Conservation (phyloP, 35 echinoderm and acorn worm species). For the Antedon bifida region DNA sequence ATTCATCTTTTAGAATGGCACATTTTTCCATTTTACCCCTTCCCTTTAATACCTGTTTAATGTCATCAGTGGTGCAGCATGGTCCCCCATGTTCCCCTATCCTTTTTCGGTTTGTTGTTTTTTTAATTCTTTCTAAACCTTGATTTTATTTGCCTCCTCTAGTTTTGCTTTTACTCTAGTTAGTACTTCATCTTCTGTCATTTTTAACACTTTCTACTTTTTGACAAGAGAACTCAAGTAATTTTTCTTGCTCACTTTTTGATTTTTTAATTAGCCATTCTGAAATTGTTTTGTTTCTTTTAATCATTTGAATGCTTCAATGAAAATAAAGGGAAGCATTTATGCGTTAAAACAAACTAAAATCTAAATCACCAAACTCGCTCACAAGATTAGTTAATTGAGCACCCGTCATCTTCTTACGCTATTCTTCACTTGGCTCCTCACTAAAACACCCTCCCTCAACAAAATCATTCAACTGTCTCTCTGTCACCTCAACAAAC, state of each 20-base stretch:
- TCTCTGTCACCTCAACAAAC: slow-evolving; percentile 11
- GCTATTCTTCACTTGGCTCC: slow-evolving; percentile 5
- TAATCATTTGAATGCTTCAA: slow-evolving; percentile 11
- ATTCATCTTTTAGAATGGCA: too few relatives aligned
- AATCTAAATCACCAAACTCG: slow-evolving; percentile 35
- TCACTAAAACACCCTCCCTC: slow-evolving; percentile 15
- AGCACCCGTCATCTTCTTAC: slow-evolving; percentile 13
- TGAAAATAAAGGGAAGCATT: slow-evolving; percentile 23
- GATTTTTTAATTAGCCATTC: neutral
- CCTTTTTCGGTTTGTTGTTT: too few relatives aligned
- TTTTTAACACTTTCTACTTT: neutral
- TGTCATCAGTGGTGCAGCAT: too few relatives aligned
- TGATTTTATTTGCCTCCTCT: too few relatives aligned
- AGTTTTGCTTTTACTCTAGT: too few relatives aligned
- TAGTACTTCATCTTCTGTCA: slow-evolving; percentile 11
- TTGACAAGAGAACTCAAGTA: neutral
- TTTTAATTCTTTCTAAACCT: too few relatives aligned
- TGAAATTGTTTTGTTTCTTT: slow-evolving; percentile 23
- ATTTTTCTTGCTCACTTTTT: neutral
- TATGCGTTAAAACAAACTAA: slow-evolving; percentile 17
- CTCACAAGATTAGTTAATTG: slow-evolving; percentile 35
- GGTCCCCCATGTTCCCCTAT: too few relatives aligned
- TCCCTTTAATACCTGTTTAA: too few relatives aligned
- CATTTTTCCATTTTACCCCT: too few relatives aligned
- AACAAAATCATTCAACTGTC: slow-evolving; percentile 17